Evolutionary conservation across 2,888 invertebrate species (phyloP).

Genomic region (Aleiodes testaceus): DNA sequence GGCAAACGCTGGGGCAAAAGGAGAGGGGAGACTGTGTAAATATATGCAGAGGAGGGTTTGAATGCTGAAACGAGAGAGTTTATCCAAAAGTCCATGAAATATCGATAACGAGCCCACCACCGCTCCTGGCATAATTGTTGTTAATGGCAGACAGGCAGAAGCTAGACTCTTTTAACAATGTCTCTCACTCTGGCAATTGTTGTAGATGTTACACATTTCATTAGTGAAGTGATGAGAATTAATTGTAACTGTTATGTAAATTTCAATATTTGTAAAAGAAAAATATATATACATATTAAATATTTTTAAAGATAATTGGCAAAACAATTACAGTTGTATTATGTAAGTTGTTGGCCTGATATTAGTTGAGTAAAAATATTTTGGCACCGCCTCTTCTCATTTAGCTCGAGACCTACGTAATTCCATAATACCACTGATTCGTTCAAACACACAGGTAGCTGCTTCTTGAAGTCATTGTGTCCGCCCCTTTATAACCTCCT

Average conservation of each 20-base stretch:
- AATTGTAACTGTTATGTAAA: conserved; percentile 38
- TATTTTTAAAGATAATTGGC: no score
- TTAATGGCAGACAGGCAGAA: conserved; percentile 35
- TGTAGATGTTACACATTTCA: conserved; percentile 29
- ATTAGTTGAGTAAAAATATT: conserved; percentile 27
- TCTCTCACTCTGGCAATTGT: neutral
- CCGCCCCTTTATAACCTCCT: conserved; percentile 37
- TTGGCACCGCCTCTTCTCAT: conserved; percentile 39
- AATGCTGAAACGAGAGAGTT: conserved; percentile 18
- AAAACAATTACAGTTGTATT: no score
- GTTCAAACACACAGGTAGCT: neutral
- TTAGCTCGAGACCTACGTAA: conserved; percentile 7
- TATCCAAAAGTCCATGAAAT: conserved; percentile 41
- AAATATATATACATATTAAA: no score
- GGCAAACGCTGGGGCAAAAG: neutral
- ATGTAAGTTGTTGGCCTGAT: no score
- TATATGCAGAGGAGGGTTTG: conserved; percentile 11
- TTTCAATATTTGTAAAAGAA: neutral
- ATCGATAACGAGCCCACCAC: conserved; percentile 40
- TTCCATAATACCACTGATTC: conserved; percentile 32
- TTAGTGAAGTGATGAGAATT: conserved; percentile 43
- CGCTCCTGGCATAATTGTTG: conserved; percentile 39
- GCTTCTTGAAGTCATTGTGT: conserved; percentile 35
- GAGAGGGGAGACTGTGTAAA: conserved; percentile 7
- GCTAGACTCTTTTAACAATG: neutral